Conservation (phyloP, 2,113 vertebrate species). For the Ophthalmolycus amberensis region DNA sequence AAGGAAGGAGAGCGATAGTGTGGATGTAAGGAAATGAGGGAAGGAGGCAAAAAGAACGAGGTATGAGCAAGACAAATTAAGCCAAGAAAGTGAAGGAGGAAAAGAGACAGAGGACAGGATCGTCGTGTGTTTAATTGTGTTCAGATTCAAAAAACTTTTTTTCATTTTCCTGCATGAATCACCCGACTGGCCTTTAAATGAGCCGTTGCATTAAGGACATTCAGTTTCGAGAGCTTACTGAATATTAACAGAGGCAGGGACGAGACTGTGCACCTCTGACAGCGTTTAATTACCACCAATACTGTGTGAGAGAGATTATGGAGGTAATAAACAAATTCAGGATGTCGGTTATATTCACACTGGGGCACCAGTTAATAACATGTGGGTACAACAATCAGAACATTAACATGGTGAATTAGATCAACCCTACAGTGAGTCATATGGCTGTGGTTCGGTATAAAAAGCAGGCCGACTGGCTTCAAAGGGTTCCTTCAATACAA, state of each 20-base stretch:
- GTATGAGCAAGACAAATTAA: conserved; percentile 1
- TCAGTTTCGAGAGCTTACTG: conserved; percentile 57
- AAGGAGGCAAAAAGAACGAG: not conserved
- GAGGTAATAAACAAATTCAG: conserved; percentile 19
- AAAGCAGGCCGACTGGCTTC: conserved; percentile 1
- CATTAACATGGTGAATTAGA: conserved; percentile 10
- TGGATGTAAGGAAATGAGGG: conserved; percentile 22
- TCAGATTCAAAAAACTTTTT: conserved; percentile 27
- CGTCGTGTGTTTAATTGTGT: conserved; percentile 23
- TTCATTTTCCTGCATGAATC: conserved; percentile 52
- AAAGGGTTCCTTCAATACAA: not conserved
- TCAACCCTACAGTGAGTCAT: not conserved
- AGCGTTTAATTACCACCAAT: conserved; percentile 40
- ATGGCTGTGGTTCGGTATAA: not conserved
- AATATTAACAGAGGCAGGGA: conserved; percentile 49
- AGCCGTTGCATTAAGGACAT: conserved; percentile 69
- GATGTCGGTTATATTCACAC: conserved; percentile 16
- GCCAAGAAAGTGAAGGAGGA: conserved; percentile 5
- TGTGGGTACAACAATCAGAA: not conserved
- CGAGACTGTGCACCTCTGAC: conserved; percentile 29
- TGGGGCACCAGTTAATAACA: not conserved
- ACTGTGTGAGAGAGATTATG: conserved; percentile 27
- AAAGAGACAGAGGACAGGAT: not conserved
- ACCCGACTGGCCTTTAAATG: conserved; percentile 69
- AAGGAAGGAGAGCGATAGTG: conserved; percentile 26